Evolutionary conservation across 2,797 vertebrate genomes (phyloP), one percentile per base, ranked within the genome.

Genomic region (Pangasius larnaudii): DNA sequence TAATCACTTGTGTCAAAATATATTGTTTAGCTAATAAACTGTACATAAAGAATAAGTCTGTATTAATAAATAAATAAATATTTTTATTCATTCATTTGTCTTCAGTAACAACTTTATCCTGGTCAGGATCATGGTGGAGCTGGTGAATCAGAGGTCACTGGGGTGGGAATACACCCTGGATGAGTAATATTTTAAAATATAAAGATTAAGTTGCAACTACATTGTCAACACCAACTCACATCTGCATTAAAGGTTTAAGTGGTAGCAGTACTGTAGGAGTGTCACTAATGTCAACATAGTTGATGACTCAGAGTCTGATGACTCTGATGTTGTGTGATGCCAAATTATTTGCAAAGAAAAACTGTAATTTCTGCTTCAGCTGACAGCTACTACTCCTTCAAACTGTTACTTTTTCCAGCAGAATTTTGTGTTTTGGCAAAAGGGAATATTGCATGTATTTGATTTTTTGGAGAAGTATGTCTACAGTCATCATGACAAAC

Each of bases 401-500:
- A 81, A 81, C 4, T 22, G 11, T 51, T 67, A 84, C 46, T 51
- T 65, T 84, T 69, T n/a, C 79, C 79, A 63, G 2, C 6, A 82
- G 46, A 46, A 39, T n/a, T 82, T 82, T 4, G 2, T 82, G 58
- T 46, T 42, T 46, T n/a, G 33, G 36, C n/a, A 19, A 69, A 24
- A 13, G n/a, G n/a, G 19, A 36, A 53, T 13, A 84, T 18, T 51
- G 16, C 65, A 16, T 65, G 7, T 27, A 30, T 65, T 49, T 18
- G 16, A 65, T 19, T n/a, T 46, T 63, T n/a, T 27, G 24, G n/a
- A 49, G 27, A 65, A 51, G 27, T 46, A 63, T 46, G 33, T 67
- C 81, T 84, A 51, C 46, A 51, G 81, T 69, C 63, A 53, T 51
- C 61, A 33, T 84, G 81, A 51, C 61, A 84, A 84, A 18, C 27